Percentiles rank a stretch among this genome's conserved stretches.
phyloP scores from a whole-genome alignment of 2,888 invertebrate species.

The Plebejus melissa region DNA sequence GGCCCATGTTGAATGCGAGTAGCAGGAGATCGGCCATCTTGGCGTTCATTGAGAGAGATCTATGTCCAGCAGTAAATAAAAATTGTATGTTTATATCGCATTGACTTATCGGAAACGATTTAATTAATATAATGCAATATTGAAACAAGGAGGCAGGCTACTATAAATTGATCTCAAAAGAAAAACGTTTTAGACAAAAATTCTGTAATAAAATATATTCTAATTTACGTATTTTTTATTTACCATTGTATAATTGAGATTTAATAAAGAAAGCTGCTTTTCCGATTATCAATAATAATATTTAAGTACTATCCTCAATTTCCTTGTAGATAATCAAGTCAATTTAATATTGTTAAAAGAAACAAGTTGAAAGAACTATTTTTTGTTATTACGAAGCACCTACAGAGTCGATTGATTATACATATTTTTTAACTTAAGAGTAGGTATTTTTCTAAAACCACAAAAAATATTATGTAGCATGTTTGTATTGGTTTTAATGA shows the following conservation, averaged over 20 bases:
- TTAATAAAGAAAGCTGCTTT: conserved; percentile 28
- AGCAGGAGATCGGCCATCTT: too few species aligned
- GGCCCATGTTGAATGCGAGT: too few species aligned
- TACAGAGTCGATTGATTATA: too few species aligned
- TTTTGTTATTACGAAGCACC: not conserved
- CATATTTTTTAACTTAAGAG: too few species aligned
- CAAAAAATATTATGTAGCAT: too few species aligned
- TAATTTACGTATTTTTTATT: conserved; percentile 23
- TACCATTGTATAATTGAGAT: conserved; percentile 29
- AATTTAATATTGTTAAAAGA: not conserved
- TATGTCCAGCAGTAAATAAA: too few species aligned
- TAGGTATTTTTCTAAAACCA: too few species aligned
- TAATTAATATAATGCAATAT: not conserved
- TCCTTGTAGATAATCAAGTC: not conserved
- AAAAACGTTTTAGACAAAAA: not conserved
- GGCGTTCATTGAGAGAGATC: too few species aligned
- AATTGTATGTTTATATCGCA: too few species aligned
- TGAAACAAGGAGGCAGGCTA: not conserved
- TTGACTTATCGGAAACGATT: too few species aligned
- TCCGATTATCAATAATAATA: conserved; percentile 2
- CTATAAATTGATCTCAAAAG: not conserved
- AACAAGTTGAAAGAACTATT: not conserved
- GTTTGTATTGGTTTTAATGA: not conserved
- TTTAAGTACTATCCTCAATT: not conserved
- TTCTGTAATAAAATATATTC: not conserved